phyloP scores from a whole-genome alignment of 2,888 invertebrate genomes.

The Meganola albula region DNA sequence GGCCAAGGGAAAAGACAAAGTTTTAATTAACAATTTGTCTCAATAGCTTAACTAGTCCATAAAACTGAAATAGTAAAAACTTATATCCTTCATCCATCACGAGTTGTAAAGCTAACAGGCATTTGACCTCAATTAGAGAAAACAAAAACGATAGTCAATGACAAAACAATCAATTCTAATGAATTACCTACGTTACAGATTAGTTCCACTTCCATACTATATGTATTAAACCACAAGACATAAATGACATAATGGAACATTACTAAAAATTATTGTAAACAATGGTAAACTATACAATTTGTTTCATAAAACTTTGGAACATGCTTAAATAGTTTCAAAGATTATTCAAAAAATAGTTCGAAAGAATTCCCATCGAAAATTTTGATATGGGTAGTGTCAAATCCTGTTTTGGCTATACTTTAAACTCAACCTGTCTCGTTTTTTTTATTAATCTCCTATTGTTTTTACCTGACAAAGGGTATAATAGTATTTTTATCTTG shows the following conservation, averaged over 20 bases:
- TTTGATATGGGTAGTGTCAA: neutral
- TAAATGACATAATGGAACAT: too few species aligned
- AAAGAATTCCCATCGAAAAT: neutral
- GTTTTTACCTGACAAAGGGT: neutral
- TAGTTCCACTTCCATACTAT: too few species aligned
- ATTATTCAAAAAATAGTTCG: neutral
- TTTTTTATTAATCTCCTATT: neutral
- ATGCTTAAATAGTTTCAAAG: too few species aligned
- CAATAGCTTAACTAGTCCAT: slow-evolving; percentile 28
- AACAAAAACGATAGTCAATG: slow-evolving; percentile 61
- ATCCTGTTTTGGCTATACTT: too few species aligned
- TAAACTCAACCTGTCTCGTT: neutral
- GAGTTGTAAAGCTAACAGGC: slow-evolving; percentile 49
- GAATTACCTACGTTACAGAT: slow-evolving; percentile 49
- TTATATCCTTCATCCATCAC: slow-evolving; percentile 45
- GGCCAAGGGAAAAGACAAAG: neutral
- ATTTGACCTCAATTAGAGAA: slow-evolving; percentile 65
- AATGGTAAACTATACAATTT: too few species aligned
- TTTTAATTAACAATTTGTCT: slow-evolving; percentile 3
- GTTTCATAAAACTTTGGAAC: too few species aligned
- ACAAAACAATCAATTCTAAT: slow-evolving; percentile 63
- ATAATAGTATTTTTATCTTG: too few species aligned
- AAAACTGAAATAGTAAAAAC: slow-evolving; percentile 38
- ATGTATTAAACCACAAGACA: too few species aligned
- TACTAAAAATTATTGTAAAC: too few species aligned